Conservation (phyloP, 2,888 invertebrate genomes). For the Mythimna impura region DNA sequence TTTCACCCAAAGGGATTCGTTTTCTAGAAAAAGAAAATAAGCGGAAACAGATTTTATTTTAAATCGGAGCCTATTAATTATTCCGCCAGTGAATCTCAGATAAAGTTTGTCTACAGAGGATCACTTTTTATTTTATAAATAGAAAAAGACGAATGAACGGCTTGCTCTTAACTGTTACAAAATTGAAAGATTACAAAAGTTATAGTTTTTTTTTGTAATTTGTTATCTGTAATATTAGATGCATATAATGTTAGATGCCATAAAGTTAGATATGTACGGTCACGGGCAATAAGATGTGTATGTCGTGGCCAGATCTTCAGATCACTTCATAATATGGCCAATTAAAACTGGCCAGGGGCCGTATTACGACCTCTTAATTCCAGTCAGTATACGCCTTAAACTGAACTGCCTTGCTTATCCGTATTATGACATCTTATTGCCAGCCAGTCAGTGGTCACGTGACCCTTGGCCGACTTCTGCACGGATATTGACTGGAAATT, state of each 20-base stretch:
- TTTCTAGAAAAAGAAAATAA: slow-evolving; percentile 11
- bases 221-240: neutral
- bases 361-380: too few species aligned
- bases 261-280: too few species aligned
- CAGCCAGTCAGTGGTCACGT: too few species aligned
- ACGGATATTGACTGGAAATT: too few species aligned
- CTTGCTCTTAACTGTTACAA: neutral
- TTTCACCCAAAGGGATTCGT: slow-evolving; percentile 23
- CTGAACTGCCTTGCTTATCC: too few species aligned
- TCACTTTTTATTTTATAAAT: slow-evolving; percentile 5
- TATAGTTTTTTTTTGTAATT: neutral
- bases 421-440: too few species aligned
- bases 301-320: too few species aligned
- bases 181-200: neutral
- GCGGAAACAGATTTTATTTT: slow-evolving; percentile 22
- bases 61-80: slow-evolving; percentile 29
- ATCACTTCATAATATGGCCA: too few species aligned
- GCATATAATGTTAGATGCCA: neutral
- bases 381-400: too few species aligned
- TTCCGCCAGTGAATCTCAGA: slow-evolving; percentile 23
- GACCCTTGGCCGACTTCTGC: too few species aligned
- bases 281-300: too few species aligned
- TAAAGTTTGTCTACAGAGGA: slow-evolving; percentile 9
- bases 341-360: too few species aligned
- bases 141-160: slow-evolving; percentile 12